A percentile compares a stretch with the other conserved stretches of the same genome.
Evolutionary conservation across 2,888 invertebrate species (phyloP).

Genomic region (Kuschelorhynchus macadamiae): DNA sequence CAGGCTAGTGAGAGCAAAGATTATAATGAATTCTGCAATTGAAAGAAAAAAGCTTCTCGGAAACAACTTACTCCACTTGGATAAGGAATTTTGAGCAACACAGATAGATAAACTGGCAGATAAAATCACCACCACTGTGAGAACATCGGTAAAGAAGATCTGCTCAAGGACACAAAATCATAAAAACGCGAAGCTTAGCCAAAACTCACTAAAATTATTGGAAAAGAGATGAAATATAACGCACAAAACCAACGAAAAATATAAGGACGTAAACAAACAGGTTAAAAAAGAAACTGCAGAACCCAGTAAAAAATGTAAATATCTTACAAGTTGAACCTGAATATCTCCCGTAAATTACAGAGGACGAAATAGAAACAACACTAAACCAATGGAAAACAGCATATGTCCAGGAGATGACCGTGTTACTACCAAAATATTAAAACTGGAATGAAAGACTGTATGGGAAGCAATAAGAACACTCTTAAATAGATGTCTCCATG

Average conservation of each 20-base stretch:
- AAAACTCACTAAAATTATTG: not conserved
- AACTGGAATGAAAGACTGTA: too few relatives aligned
- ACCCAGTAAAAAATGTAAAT: not conserved
- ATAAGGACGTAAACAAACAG: not conserved
- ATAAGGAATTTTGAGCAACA: too few relatives aligned
- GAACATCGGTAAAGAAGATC: not conserved
- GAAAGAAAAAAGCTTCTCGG: too few relatives aligned
- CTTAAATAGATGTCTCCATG: too few relatives aligned
- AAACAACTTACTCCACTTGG: not conserved
- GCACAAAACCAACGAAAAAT: not conserved
- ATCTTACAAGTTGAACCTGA: not conserved
- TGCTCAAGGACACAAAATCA: slow-evolving; percentile 1
- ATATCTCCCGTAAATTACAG: not conserved
- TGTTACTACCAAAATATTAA: too few relatives aligned
- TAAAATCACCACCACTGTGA: too few relatives aligned
- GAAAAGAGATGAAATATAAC: not conserved
- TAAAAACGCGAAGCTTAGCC: not conserved
- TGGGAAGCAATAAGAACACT: too few relatives aligned
- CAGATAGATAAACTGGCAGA: too few relatives aligned
- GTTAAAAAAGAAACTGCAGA: not conserved
- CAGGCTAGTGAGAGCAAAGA: too few relatives aligned
- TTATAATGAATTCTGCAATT: too few relatives aligned
- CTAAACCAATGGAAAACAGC: not conserved
- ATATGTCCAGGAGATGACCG: not conserved
- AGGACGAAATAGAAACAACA: not conserved